These are phyloP conservation scores for Mesoclemmys tuberculata DNA, from an alignment of 2,113 vertebrate species.

Conservation along the genomic window DNA sequence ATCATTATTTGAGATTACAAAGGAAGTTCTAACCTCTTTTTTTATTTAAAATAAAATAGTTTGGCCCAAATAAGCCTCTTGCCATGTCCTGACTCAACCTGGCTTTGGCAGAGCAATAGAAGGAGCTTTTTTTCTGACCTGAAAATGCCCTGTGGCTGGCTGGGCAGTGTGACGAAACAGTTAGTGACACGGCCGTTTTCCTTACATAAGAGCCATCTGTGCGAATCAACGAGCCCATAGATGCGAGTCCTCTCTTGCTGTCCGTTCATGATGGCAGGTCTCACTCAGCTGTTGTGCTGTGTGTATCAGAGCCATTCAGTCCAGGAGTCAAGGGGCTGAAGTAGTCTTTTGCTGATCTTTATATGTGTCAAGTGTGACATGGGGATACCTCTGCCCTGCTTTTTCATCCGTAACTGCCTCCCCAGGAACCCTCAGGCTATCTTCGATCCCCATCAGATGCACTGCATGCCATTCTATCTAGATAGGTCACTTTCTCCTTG, in stretches of 20 bases:
- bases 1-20: neutral
- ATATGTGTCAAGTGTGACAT: neutral
- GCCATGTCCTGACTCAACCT: neutral
- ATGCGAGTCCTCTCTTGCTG: neutral
- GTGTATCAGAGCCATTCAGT: neutral
- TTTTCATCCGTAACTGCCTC: neutral
- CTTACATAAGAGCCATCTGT: neutral
- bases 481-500: neutral
- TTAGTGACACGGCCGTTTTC: neutral
- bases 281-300: neutral
- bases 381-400: neutral
- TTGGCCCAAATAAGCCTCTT: neutral
- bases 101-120: neutral
- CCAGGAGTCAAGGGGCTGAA: neutral
- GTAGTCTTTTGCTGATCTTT: neutral
- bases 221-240: neutral
- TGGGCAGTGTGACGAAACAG: fast-evolving
- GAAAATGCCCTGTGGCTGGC: neutral
- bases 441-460: fast-evolving
- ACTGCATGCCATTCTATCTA: neutral
- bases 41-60: neutral
- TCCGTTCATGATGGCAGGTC: neutral
- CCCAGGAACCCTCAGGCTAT: neutral
- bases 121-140: neutral
- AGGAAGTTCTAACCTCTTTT: neutral